phyloP scores from a whole-genome alignment of 2,888 invertebrate species.

The Cosmopolites sordidus region DNA sequence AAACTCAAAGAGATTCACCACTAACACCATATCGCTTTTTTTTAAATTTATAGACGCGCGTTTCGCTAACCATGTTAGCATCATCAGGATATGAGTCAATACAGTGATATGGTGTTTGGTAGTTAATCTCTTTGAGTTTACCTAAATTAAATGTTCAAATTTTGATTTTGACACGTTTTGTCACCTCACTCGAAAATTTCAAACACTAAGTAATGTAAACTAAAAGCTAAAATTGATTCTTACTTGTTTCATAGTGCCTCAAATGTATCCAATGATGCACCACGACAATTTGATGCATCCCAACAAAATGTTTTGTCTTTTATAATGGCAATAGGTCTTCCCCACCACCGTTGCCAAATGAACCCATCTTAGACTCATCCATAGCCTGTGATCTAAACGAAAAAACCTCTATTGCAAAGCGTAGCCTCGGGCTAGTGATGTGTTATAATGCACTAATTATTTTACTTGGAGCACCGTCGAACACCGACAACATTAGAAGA shows the following conservation, averaged over 20 bases:
- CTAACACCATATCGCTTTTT: too few species aligned
- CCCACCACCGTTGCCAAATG: slow-evolving; percentile 14
- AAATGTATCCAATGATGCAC: slow-evolving; percentile 23
- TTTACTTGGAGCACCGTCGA: slow-evolving; percentile 6
- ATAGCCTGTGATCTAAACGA: slow-evolving; percentile 12
- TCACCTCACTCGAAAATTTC: too few species aligned
- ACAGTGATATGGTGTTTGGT: too few species aligned
- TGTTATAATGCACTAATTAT: slow-evolving; percentile 24
- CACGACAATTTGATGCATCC: slow-evolving; percentile 18
- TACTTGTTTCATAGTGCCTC: slow-evolving; percentile 22
- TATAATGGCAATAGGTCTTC: slow-evolving; percentile 21
- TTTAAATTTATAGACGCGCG: too few species aligned
- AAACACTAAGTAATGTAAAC: too few species aligned
- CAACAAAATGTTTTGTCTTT: slow-evolving; percentile 18
- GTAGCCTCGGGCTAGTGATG: slow-evolving; percentile 18
- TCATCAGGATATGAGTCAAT: too few species aligned
- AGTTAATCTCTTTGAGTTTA: too few species aligned
- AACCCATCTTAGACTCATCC: slow-evolving; percentile 16
- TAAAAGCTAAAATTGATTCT: slow-evolving; percentile 11
- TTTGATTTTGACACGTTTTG: too few species aligned
- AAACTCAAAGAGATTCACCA: too few species aligned
- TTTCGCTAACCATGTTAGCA: too few species aligned
- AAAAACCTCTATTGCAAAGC: slow-evolving; percentile 24
- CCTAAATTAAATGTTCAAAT: too few species aligned
- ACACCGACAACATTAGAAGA: neutral